phyloP scores from a whole-genome alignment of 2,888 invertebrate species.

The Synergus itoensis region DNA sequence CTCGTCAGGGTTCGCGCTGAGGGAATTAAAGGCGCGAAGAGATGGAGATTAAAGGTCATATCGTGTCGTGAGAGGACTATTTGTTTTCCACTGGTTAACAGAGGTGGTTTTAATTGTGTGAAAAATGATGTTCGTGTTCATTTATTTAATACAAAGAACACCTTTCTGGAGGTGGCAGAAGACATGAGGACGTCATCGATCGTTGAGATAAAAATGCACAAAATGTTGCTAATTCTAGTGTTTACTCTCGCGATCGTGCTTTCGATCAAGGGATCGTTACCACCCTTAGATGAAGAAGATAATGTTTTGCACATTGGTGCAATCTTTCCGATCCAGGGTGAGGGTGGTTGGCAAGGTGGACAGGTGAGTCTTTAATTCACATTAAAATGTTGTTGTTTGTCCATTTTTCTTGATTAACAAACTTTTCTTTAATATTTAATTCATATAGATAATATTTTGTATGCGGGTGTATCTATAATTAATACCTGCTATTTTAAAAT shows the following conservation, averaged over 20 bases:
- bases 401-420: constrained; percentile 9
- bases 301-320: constrained; percentile 97
- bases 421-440: not conserved
- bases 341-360: constrained; percentile 99
- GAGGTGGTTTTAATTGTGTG: not conserved
- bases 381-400: constrained; percentile 27
- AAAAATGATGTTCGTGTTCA: constrained; percentile 16
- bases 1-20: not conserved
- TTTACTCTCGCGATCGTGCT: constrained; percentile 56
- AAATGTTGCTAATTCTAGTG: constrained; percentile 55
- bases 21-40: constrained; percentile 38
- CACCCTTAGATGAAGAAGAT: constrained; percentile 77
- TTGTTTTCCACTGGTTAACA: not conserved
- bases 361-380: constrained; percentile 80
- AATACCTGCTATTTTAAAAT: too few relatives aligned
- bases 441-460: too few relatives aligned
- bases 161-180: not conserved
- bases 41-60: constrained; percentile 42
- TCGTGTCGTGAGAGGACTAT: constrained; percentile 24
- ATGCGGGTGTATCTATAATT: too few relatives aligned
- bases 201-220: constrained; percentile 36
- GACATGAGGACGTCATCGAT: constrained; percentile 25
- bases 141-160: constrained; percentile 19
- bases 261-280: constrained; percentile 63
- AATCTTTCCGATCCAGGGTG: constrained; percentile 97